Conservation (phyloP, 2,797 vertebrate genomes). For the Spinus olivaceus region DNA sequence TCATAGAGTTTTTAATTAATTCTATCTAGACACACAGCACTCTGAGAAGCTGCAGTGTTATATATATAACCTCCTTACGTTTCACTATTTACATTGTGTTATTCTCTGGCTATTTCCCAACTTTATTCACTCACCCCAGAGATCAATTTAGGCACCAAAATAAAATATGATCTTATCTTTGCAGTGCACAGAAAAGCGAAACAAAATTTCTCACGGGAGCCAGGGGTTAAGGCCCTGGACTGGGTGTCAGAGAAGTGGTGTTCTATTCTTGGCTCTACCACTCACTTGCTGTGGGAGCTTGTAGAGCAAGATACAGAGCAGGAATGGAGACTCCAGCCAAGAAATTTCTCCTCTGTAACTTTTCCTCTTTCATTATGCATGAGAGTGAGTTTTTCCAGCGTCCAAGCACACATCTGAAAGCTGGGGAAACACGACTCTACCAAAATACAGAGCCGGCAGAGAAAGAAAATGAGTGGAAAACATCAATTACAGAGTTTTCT, state of each 20-base stretch:
- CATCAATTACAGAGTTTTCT: conserved; percentile 18
- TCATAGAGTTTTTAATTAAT: neutral
- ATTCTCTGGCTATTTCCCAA: conserved; percentile 46
- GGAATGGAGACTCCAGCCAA: conserved; percentile 54
- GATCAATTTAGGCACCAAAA: conserved; percentile 60
- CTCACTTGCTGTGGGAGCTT: conserved; percentile 66
- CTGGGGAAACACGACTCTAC: neutral
- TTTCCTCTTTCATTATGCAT: conserved; percentile 57
- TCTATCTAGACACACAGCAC: conserved; percentile 5
- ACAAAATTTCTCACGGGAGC: conserved; percentile 58
- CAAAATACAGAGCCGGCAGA: conserved; percentile 17
- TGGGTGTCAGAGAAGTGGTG: conserved; percentile 57
- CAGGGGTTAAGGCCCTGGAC: conserved; percentile 58
- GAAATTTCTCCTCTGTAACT: conserved; percentile 59
- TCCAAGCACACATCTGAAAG: conserved; percentile 7
- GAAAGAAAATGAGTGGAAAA: conserved; percentile 41
- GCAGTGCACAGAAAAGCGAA: neutral
- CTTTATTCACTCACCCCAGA: conserved; percentile 27
- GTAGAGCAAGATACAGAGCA: conserved; percentile 61
- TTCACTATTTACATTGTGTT: conserved; percentile 40
- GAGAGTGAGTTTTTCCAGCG: conserved; percentile 36
- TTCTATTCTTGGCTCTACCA: conserved; percentile 66
- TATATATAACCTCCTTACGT: neutral
- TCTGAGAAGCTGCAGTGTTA: neutral
- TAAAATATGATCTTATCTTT: conserved; percentile 59